Evolutionary conservation across 1,140 invertebrate genomes (phyloP).

Genomic region (Tetramorium alpestre): DNA sequence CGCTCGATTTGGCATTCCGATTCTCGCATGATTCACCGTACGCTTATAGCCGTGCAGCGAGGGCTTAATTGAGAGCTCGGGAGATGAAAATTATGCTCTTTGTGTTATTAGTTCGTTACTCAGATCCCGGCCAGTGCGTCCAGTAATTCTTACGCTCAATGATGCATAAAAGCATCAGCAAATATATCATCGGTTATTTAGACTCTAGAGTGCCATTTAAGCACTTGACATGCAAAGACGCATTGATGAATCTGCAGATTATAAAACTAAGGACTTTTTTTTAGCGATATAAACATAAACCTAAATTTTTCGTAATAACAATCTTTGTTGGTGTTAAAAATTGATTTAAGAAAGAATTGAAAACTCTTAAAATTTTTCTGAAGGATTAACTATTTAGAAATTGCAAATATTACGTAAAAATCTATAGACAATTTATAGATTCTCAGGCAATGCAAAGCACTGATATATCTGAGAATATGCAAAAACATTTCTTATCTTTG

Average conservation of each 20-base stretch:
- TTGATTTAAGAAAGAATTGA: neutral
- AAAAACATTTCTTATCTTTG: neutral
- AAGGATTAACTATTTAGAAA: neutral
- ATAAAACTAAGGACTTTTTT: neutral
- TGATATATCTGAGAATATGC: neutral
- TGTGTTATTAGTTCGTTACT: conserved; percentile 37
- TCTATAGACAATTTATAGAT: neutral
- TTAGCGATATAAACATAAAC: neutral
- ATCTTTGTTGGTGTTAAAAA: neutral
- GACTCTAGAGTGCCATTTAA: neutral
- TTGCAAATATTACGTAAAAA: neutral
- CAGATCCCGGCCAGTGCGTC: neutral
- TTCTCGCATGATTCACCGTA: conserved; percentile 51
- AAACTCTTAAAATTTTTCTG: neutral
- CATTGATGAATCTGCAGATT: neutral
- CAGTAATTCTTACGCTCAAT: neutral
- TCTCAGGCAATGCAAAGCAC: neutral
- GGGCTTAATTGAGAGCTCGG: conserved; percentile 44
- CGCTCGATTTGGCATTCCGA: conserved; percentile 62
- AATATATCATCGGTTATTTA: neutral
- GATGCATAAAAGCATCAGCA: neutral
- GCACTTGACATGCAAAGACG: neutral
- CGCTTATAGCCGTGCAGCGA: conserved; percentile 15
- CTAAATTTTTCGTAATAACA: neutral
- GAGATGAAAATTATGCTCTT: conserved; percentile 50